Conservation (phyloP, 2,113 vertebrate genomes). For the Plotosus lineatus region DNA sequence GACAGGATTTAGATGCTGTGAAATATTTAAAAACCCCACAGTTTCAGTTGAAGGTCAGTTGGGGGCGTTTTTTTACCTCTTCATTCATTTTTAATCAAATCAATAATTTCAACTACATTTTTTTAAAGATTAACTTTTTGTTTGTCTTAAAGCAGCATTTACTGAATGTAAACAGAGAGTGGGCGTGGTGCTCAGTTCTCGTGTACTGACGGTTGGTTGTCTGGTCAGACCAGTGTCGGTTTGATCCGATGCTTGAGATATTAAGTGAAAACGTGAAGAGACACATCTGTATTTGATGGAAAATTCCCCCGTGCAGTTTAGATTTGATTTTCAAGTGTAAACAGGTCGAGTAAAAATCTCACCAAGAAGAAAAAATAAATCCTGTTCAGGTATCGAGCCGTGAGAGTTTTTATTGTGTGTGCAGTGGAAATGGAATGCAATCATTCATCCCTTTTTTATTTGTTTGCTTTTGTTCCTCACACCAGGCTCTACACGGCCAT, state of each 20-base stretch:
- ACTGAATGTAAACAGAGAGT: no score
- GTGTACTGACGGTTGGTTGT: background rate
- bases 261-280: background rate
- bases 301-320: background rate
- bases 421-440: background rate
- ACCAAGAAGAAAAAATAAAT: no score
- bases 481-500: slow-evolving; percentile 72
- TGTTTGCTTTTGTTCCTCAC: background rate
- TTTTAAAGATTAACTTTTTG: background rate
- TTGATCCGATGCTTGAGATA: background rate
- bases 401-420: no score
- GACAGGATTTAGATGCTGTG: background rate
- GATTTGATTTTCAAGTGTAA: background rate
- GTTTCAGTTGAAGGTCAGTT: background rate
- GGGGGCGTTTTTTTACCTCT: background rate
- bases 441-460: no score
- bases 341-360: background rate
- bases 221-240: background rate
- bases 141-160: no score
- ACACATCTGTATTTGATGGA: background rate
- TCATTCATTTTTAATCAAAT: background rate
- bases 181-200: background rate
- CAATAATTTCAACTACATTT: background rate
- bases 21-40: no score
- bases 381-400: no score